Evolutionary conservation across 53 echinoderm and acorn worm species (phyloP), one percentile per base, ranked within the genome.

Genomic region (Echinometra lucunter): DNA sequence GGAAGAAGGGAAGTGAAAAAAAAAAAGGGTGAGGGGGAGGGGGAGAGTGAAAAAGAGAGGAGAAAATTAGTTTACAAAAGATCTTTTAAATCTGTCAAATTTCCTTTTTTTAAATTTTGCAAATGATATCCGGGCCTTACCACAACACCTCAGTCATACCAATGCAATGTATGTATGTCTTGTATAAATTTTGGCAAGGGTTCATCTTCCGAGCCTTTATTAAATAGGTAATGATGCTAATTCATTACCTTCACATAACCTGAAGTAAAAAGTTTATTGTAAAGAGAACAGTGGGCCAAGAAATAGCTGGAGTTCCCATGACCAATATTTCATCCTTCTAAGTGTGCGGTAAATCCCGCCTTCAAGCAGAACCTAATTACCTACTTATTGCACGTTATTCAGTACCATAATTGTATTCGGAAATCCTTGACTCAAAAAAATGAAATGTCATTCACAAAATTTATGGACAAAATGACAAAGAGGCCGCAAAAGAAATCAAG

Each of bases 381-480:
- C 75, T 40, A 40, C 40, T 75, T 75, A n/a, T 75, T 56, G 53
- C 47, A 47, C 88, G 12, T 18, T 88, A 32, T 88, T 88, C 13
- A 88, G 47, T 88, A 28, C 88, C n/a, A 53, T 88, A 53, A 53
- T 88, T 88, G 88, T 88, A 53, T 30, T 32, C 88, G 3, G 11
- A 75, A 15, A n/a, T 75, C 88, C 88, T 88, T 88, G 88, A 88
- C 88, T 88, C 56, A 88, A 28, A 88, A 47, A 75, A 75, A 75
- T 75, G 18, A 19, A 75, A 47, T 56, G 88, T 56, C 88, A 88
- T 88, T 88, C 88, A 88, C 88, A 88, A 88, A 88, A 47, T 88
- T 49, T 53, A 13, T 30, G 19, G 30, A 88, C 88, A 56, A 56
- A 27, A 45, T 53, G n/a, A 88, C 88, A 88, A 56, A 88, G 82